Evolutionary conservation across 2,113 vertebrate species (phyloP), one percentile per base, ranked within the genome.

Genomic region (Macquaria ambigua): DNA sequence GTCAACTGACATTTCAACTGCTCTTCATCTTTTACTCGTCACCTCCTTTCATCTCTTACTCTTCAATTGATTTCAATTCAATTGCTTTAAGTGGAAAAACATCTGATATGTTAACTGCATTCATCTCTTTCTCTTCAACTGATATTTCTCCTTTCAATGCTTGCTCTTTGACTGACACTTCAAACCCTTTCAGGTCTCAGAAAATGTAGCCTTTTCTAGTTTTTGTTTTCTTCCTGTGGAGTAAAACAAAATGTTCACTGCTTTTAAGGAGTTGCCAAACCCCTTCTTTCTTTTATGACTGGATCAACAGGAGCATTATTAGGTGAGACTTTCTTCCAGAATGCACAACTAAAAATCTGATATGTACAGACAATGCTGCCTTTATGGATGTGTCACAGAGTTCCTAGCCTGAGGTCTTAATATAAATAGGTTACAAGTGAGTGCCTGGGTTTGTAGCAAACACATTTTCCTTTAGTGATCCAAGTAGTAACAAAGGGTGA

Each of bases 331-430:
- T 48, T 72, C 14, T 63, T 55, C 48, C 56, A 63, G 3, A 8
- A 70, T 52, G 61, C 48, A 69, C 46, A 74, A 46, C 21, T 6
- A 70, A 21, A 77, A 53, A 67, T 67, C 52, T 48, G 50, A 83
- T 82, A 53, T 52, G 53, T 64, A 62, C 61, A 64, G 74, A 75
- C 28, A 34, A 25, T 20, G 28, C 23, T 62, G 59, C 59, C 8
- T 81, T 61, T 23, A 46, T 61, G 34, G n/a, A 56, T 16, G 37
- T 72, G 79, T 64, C 46, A 69, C 37, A 59, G 61, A 58, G 34
- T 41, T 63, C 77, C 31, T 58, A 39, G 72, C 72, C 61, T n/a
- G 25, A 61, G 67, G 53, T 58, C 41, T 46, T 21, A 61, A 41
- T 69, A 48, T 64, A 66, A 18, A 55, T 12, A 46, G 66, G 62